These are phyloP conservation scores for Zaprionus davidi DNA, from an alignment of 1,140 invertebrate species.

Conservation along the genomic window DNA sequence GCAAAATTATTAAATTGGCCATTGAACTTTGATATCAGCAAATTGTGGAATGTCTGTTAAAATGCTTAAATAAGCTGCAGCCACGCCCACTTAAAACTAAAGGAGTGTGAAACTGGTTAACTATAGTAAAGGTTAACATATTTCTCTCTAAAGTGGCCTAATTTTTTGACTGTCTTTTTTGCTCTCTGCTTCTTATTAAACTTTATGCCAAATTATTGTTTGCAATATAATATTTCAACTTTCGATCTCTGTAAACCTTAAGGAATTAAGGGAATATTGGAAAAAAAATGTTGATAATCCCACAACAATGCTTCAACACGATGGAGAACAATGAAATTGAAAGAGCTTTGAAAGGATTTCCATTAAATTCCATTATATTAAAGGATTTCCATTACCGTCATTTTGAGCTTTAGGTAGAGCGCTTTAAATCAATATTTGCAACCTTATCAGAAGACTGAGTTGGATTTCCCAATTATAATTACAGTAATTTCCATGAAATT, in stretches of 20 bases:
- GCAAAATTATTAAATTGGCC: slow-evolving; percentile 64
- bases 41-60: slow-evolving; percentile 56
- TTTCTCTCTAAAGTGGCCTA: not conserved
- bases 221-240: no score
- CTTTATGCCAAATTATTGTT: no score
- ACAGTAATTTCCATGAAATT: slow-evolving; percentile 4
- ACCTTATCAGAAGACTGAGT: not conserved
- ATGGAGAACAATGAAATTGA: no score
- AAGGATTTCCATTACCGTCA: not conserved
- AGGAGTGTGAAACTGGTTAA: slow-evolving; percentile 20
- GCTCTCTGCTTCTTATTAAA: not conserved
- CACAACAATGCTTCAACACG: no score
- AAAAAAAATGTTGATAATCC: no score
- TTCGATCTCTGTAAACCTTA: no score
- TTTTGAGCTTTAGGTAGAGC: not conserved
- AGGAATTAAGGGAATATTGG: no score
- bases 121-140: not conserved
- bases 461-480: not conserved
- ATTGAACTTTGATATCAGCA: slow-evolving; percentile 75
- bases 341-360: not conserved
- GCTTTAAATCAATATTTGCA: not conserved
- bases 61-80: slow-evolving; percentile 56
- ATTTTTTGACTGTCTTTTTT: not conserved
- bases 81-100: slow-evolving; percentile 60
- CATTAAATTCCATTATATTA: not conserved